Conservation (phyloP, 2,113 vertebrate species). For the Cyanoderma ruficeps region DNA sequence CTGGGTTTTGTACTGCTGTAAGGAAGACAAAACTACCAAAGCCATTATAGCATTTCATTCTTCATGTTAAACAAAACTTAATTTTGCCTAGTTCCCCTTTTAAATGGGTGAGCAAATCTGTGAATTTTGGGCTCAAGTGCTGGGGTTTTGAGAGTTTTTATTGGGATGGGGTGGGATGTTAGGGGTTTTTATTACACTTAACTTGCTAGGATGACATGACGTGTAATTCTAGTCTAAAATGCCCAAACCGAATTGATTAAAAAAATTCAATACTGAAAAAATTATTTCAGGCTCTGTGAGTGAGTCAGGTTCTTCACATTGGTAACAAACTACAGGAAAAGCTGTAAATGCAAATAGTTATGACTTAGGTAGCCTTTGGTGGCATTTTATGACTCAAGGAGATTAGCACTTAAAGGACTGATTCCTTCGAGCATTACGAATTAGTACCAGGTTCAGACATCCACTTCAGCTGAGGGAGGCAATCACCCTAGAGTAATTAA, state of each 20-base stretch:
- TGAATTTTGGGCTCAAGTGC: neutral
- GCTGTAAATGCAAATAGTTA: neutral
- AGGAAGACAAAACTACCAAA: neutral
- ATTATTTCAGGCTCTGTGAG: neutral
- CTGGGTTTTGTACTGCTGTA: neutral
- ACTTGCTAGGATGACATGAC: neutral
- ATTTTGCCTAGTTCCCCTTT: neutral
- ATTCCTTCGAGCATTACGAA: neutral
- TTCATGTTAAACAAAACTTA: neutral
- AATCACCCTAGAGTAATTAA: neutral
- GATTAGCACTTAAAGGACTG: neutral
- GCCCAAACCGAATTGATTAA: neutral
- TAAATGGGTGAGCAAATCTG: neutral
- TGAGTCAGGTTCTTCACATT: neutral
- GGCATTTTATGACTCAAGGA: neutral
- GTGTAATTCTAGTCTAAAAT: neutral
- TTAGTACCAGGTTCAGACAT: neutral
- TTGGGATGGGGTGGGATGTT: neutral
- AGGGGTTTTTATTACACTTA: neutral
- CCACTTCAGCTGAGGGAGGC: accelerated
- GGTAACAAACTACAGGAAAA: neutral
- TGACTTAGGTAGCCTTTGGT: neutral
- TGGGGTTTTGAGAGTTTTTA: neutral
- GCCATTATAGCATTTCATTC: accelerated
- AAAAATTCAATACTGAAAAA: neutral